Evolutionary conservation across 2,797 vertebrate genomes (phyloP).

Genomic region (Hippocampus kuda): DNA sequence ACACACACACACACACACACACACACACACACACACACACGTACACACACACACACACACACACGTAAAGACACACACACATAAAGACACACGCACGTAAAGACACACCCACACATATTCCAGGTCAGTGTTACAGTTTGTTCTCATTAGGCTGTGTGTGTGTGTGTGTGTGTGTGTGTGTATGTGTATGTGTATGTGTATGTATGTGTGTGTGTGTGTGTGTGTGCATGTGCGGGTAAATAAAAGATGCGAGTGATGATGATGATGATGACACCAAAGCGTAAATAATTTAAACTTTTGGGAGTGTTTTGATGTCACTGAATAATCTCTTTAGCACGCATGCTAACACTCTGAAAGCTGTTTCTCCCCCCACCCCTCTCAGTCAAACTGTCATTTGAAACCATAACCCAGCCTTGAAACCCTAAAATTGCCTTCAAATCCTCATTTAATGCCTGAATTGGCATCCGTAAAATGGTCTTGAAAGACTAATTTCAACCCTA

Average conservation of each 20-base stretch:
- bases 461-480: too few species aligned
- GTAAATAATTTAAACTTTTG: conserved; percentile 39
- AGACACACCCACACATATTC: not conserved
- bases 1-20: conserved; percentile 9
- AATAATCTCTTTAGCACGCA: conserved; percentile 13
- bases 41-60: not conserved
- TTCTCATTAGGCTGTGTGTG: conserved; percentile 2
- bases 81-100: conserved; percentile 7
- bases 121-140: conserved; percentile 3
- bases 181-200: conserved; percentile 6
- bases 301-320: conserved; percentile 12
- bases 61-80: conserved; percentile 12
- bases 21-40: conserved; percentile 14
- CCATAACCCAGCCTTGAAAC: not conserved
- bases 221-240: conserved; percentile 20
- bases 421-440: not conserved
- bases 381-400: not conserved
- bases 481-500: too few species aligned
- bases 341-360: not conserved
- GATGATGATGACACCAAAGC: conserved; percentile 8
- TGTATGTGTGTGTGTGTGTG: conserved; percentile 9
- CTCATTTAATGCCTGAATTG: too few species aligned
- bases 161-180: conserved; percentile 7
- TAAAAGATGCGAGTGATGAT: conserved; percentile 32
- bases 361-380: too few species aligned